These are phyloP conservation scores for Drosophila affinis DNA, from an alignment of 2,888 invertebrate genomes.

Conservation along the genomic window DNA sequence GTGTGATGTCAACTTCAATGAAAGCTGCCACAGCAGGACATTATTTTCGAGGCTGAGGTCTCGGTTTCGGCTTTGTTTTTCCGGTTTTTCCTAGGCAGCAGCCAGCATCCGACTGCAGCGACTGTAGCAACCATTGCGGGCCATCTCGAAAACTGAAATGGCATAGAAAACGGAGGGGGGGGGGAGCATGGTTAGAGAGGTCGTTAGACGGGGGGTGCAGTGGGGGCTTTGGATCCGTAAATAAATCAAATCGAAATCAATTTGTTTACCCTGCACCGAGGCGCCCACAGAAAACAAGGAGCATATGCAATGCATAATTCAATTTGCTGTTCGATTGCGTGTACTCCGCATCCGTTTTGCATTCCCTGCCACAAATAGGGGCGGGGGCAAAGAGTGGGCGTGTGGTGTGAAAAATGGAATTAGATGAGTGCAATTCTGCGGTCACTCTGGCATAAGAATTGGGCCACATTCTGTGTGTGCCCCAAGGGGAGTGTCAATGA, in stretches of 20 bases:
- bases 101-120: constrained; percentile 46
- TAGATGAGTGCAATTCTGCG: constrained; percentile 34
- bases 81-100: constrained; percentile 55
- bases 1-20: constrained; percentile 54
- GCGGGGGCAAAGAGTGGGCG: constrained; percentile 1
- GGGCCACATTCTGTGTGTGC: constrained; percentile 23
- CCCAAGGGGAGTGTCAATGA: constrained; percentile 16
- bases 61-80: constrained; percentile 6
- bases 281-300: constrained; percentile 35
- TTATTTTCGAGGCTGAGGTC: constrained; percentile 53
- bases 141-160: constrained; percentile 50
- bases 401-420: constrained; percentile 4
- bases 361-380: constrained; percentile 43
- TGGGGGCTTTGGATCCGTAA: constrained; percentile 56
- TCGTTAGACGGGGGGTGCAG: background rate
- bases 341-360: constrained; percentile 59
- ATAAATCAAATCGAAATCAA: constrained; percentile 78
- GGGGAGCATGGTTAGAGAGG: background rate
- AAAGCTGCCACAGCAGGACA: constrained; percentile 47
- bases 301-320: constrained; percentile 71
- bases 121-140: constrained; percentile 53
- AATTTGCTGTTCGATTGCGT: constrained; percentile 77
- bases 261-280: constrained; percentile 67
- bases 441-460: constrained; percentile 44
- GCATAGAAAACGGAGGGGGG: constrained; percentile 4